These are phyloP conservation scores for Acrossocheilus fasciatus DNA, from an alignment of 2,797 vertebrate genomes.

Conservation along the genomic window DNA sequence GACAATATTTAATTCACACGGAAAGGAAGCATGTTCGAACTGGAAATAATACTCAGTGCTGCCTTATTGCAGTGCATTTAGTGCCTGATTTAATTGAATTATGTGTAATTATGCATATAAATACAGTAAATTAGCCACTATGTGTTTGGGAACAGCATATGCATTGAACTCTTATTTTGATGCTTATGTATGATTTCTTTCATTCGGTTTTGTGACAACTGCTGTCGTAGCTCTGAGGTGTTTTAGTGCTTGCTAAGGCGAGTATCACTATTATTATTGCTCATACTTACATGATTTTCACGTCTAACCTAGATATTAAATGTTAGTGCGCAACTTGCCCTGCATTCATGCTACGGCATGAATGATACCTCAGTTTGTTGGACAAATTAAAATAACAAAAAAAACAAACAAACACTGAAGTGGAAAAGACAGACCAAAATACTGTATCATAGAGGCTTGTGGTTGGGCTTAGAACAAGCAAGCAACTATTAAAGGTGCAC, in stretches of 20 bases:
- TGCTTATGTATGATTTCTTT: background rate
- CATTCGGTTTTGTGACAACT: constrained; percentile 31
- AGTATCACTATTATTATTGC: background rate
- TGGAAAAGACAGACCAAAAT: too few relatives aligned
- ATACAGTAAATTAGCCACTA: background rate
- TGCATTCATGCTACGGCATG: background rate
- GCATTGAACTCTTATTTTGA: background rate
- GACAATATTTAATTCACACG: background rate
- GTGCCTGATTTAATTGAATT: background rate
- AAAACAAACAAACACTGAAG: too few relatives aligned
- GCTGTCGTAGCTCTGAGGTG: constrained; percentile 30
- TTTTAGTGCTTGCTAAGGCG: background rate
- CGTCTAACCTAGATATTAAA: background rate
- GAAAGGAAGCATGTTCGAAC: background rate
- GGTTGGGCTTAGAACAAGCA: too few relatives aligned
- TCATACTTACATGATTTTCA: background rate
- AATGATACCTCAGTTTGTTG: too few relatives aligned
- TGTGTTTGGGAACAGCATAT: background rate
- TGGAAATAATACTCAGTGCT: background rate
- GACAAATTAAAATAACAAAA: too few relatives aligned
- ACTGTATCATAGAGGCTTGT: too few relatives aligned
- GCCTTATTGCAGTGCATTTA: background rate
- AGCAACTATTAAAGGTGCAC: too few relatives aligned
- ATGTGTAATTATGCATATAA: background rate
- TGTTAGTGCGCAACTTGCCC: background rate